Evolutionary conservation across 2,888 invertebrate genomes (phyloP).

Genomic region (Andrena flavipes): DNA sequence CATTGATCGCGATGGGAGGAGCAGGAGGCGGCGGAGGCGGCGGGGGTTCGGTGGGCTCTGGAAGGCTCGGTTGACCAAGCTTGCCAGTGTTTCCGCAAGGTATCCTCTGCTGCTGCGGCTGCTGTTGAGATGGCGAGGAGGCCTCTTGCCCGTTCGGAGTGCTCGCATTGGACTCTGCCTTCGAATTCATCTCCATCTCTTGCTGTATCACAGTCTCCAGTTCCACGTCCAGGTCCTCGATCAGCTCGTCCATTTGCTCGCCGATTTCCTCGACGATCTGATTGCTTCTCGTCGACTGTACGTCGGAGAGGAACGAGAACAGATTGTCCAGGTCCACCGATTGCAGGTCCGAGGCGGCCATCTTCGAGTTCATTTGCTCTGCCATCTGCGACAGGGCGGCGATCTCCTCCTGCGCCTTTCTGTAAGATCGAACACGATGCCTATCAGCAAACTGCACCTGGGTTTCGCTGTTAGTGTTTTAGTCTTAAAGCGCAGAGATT

Average conservation of each 20-base stretch:
- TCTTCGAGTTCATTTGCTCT: slow-evolving; percentile 89
- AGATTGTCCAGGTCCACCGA: slow-evolving; percentile 95
- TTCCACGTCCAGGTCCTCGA: slow-evolving; percentile 93
- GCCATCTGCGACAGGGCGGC: slow-evolving; percentile 90
- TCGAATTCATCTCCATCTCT: slow-evolving; percentile 85
- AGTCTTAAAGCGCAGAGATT: slow-evolving; percentile 35
- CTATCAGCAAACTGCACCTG: neutral
- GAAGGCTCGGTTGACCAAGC: slow-evolving; percentile 88
- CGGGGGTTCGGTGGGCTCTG: slow-evolving; percentile 92
- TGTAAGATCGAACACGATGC: slow-evolving; percentile 81
- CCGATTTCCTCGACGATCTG: slow-evolving; percentile 93
- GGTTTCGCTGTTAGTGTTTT: neutral
- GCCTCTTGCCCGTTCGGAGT: slow-evolving; percentile 71
- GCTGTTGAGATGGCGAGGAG: slow-evolving; percentile 31
- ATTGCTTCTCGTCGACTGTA: slow-evolving; percentile 87
- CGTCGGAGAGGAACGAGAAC: slow-evolving; percentile 95
- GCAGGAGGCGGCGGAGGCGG: slow-evolving; percentile 88
- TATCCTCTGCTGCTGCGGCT: slow-evolving; percentile 69
- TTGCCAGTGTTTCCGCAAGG: slow-evolving; percentile 73
- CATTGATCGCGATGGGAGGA: slow-evolving; percentile 82
- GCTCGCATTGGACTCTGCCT: slow-evolving; percentile 69
- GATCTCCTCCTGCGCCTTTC: slow-evolving; percentile 89
- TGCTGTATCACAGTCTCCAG: slow-evolving; percentile 89
- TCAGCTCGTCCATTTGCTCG: slow-evolving; percentile 93
- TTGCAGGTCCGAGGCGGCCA: slow-evolving; percentile 87